Evolutionary conservation across 2,888 invertebrate genomes (phyloP).

Genomic region (Hermaeophaga mercurialis): DNA sequence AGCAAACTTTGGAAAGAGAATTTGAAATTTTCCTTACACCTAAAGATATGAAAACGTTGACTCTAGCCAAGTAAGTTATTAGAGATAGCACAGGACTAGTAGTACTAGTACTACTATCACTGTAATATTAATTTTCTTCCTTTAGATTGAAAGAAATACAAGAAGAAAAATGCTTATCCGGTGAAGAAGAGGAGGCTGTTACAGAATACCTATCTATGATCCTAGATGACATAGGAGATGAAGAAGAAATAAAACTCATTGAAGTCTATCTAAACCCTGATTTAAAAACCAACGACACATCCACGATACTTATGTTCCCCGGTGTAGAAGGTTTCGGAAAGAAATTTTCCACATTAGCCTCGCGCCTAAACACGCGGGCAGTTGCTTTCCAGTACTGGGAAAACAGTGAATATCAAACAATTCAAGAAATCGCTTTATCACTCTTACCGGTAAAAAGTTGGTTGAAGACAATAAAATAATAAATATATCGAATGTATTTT

Average conservation of each 20-base stretch:
- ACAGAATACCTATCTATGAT: neutral
- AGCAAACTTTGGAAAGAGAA: constrained; percentile 87
- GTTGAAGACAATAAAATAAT: no score
- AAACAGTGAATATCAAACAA: constrained; percentile 55
- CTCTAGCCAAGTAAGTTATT: constrained; percentile 69
- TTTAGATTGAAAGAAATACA: constrained; percentile 63
- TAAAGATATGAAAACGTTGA: constrained; percentile 82
- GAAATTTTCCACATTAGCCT: constrained; percentile 61
- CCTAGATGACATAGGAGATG: constrained; percentile 58
- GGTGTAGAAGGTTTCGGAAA: constrained; percentile 71
- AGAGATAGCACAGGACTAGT: no score
- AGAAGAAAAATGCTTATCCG: constrained; percentile 59
- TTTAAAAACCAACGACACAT: constrained; percentile 29
- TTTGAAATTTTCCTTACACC: constrained; percentile 86
- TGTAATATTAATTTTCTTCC: no score
- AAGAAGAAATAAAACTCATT: constrained; percentile 41
- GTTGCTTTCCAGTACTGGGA: constrained; percentile 63
- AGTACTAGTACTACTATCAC: no score
- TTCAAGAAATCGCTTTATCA: constrained; percentile 61
- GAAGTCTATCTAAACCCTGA: constrained; percentile 14
- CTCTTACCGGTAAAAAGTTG: constrained; percentile 64
- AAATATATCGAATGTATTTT: no score
- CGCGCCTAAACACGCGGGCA: constrained; percentile 60
- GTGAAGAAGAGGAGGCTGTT: constrained; percentile 59
- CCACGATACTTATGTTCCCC: constrained; percentile 66